Evolutionary conservation across 2,888 invertebrate genomes (phyloP).

Genomic region (Chloromyia formosa): DNA sequence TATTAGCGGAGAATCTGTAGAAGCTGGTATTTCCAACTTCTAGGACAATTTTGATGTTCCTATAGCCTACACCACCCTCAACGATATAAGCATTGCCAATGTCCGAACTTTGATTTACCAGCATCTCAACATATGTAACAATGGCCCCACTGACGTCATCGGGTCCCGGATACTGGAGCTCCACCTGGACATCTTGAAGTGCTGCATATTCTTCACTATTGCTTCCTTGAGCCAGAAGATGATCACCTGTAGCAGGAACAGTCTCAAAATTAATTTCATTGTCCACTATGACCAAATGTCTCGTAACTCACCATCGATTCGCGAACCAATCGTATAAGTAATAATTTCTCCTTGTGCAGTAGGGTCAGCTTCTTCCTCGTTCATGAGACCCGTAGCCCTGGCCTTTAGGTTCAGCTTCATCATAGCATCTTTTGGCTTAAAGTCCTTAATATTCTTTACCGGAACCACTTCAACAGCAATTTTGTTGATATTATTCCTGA

Average conservation of each 20-base stretch:
- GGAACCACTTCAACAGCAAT: no score
- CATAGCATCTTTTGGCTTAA: no score
- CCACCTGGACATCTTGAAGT: neutral
- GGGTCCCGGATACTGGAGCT: neutral
- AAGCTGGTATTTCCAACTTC: neutral
- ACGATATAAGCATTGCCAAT: conserved; percentile 13
- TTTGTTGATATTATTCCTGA: no score
- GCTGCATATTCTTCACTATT: neutral
- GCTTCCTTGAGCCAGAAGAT: neutral
- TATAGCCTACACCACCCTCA: conserved; percentile 7
- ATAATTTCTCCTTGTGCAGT: no score
- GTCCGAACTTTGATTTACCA: conserved; percentile 3
- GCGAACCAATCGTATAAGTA: no score
- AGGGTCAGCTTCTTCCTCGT: no score
- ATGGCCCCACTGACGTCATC: neutral
- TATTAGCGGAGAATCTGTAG: neutral
- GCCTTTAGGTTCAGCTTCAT: no score
- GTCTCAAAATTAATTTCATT: no score
- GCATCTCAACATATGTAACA: conserved; percentile 1
- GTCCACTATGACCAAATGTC: no score
- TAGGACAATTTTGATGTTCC: neutral
- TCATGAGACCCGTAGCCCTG: no score
- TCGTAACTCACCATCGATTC: no score
- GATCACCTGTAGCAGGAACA: neutral
- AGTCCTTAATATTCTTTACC: no score